Conservation (phyloP, 2,113 vertebrate genomes). For the Leptocoma aspasia region DNA sequence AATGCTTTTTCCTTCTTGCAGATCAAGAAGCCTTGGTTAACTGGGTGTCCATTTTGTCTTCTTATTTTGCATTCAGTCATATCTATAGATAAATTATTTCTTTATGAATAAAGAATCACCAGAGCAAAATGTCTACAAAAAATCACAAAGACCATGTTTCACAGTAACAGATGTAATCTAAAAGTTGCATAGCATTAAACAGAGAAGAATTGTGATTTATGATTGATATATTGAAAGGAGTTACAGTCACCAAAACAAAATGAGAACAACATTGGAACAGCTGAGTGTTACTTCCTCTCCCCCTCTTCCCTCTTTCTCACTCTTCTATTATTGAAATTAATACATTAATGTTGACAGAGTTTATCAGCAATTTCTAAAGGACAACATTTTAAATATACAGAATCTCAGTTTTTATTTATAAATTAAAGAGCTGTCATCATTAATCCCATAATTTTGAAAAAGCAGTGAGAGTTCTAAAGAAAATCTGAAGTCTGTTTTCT, state of each 20-base stretch:
- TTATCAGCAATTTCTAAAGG: background rate
- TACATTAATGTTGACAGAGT: accelerated
- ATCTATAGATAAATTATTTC: background rate
- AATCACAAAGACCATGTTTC: background rate
- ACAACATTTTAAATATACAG: background rate
- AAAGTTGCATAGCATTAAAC: background rate
- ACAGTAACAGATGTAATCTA: background rate
- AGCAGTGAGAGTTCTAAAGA: background rate
- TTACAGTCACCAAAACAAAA: background rate
- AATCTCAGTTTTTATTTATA: background rate
- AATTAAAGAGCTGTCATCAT: background rate
- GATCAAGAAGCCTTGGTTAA: background rate
- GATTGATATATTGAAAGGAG: background rate
- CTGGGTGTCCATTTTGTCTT: background rate
- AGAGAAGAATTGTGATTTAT: background rate
- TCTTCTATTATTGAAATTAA: background rate
- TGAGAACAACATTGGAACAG: background rate
- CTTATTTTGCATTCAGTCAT: background rate
- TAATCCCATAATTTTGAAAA: background rate
- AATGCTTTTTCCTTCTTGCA: background rate
- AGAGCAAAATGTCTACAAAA: background rate
- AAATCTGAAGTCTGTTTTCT: background rate
- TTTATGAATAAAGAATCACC: background rate
- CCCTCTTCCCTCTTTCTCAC: background rate
- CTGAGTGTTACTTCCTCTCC: background rate